These are phyloP conservation scores for Amaurobius ferox DNA, from an alignment of 2,888 invertebrate species.

Conservation along the genomic window DNA sequence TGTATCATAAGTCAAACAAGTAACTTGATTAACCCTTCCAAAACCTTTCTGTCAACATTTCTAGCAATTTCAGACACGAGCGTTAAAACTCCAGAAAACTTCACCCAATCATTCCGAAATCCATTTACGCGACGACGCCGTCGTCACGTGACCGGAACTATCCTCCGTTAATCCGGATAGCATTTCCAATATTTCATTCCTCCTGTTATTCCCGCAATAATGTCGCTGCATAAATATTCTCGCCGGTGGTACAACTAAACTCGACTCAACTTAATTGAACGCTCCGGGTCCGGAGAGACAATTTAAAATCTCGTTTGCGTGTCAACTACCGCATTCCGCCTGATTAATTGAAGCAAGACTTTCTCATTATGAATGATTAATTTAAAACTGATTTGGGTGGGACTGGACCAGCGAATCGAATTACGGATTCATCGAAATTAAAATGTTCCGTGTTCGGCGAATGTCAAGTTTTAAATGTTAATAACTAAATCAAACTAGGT, in stretches of 20 bases:
- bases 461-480: neutral
- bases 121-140: neutral
- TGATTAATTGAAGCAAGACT: conserved; percentile 18
- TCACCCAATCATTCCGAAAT: neutral
- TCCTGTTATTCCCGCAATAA: neutral
- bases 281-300: neutral
- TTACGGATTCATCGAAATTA: neutral
- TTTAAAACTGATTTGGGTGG: neutral
- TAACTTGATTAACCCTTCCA: too few species aligned
- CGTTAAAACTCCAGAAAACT: too few species aligned
- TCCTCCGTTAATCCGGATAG: neutral
- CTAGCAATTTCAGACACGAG: too few species aligned
- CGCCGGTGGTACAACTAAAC: neutral
- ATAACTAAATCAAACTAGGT: too few species aligned
- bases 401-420: neutral
- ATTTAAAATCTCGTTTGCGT: conserved; percentile 14
- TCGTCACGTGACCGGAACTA: neutral
- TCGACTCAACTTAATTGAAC: conserved; percentile 14
- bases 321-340: neutral
- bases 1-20: too few species aligned
- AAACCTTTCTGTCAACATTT: too few species aligned
- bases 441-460: neutral
- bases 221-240: conserved; percentile 7
- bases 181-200: conserved; percentile 9
- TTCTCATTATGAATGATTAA: conserved; percentile 12